These are phyloP conservation scores for Microlaimidae sp. DNA, from an alignment of 2,888 invertebrate species.

Conservation along the genomic window DNA sequence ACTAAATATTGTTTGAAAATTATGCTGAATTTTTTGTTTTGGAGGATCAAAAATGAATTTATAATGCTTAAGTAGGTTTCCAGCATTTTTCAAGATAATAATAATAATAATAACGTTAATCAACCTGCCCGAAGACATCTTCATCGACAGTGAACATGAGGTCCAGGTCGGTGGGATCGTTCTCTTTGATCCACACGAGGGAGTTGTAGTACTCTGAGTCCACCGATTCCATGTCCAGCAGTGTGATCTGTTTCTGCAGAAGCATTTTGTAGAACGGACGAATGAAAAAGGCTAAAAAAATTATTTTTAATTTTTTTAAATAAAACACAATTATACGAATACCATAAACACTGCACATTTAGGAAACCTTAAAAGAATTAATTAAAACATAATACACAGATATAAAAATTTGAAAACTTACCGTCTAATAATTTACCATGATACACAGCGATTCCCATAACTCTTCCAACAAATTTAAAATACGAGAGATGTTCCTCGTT, in stretches of 20 bases:
- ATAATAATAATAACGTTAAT: no score
- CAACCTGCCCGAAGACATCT: constrained; percentile 91
- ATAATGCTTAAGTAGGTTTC: background rate
- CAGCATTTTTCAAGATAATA: no score
- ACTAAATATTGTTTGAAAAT: no score
- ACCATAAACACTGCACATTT: no score
- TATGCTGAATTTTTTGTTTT: no score
- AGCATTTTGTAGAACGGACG: constrained; percentile 99
- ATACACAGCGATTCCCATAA: constrained; percentile 97
- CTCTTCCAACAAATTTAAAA: constrained; percentile 92
- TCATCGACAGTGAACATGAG: constrained; percentile 90
- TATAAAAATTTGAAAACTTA: constrained; percentile 43
- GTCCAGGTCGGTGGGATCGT: constrained; percentile 82
- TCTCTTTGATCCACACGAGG: constrained; percentile 79
- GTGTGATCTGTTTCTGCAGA: constrained; percentile 75
- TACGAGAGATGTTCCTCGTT: constrained; percentile 94
- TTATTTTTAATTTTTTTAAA: no score
- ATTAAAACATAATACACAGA: no score
- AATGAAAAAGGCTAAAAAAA: constrained; percentile 79
- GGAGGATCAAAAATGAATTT: no score
- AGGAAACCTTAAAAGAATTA: no score
- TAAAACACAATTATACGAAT: no score
- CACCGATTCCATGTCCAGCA: constrained; percentile 96
- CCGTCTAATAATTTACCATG: constrained; percentile 94
- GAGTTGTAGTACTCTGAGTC: constrained; percentile 98